These are phyloP conservation scores for Cinara cedri DNA, from an alignment of 2,888 invertebrate genomes.

Conservation along the genomic window DNA sequence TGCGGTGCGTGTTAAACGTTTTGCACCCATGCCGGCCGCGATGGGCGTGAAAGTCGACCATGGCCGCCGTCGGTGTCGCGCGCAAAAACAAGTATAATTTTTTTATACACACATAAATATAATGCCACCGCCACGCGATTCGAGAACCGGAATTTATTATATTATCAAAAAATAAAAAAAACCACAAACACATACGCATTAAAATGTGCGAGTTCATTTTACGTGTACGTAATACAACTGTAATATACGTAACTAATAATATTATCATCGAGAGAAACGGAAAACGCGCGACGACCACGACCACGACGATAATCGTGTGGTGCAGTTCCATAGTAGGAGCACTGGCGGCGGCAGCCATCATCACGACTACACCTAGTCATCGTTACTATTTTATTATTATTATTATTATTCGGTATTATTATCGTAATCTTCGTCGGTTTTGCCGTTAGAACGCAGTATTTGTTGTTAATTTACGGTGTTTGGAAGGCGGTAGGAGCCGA, in stretches of 20 bases:
- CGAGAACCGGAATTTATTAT: constrained; percentile 14
- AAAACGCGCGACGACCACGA: neutral
- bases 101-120: neutral
- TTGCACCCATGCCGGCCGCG: neutral
- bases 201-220: neutral
- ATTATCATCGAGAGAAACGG: neutral
- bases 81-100: neutral
- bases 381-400: neutral
- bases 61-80: neutral
- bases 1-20: too few species aligned
- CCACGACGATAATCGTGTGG: neutral
- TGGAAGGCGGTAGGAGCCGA: too few species aligned
- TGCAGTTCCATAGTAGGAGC: constrained; percentile 11
- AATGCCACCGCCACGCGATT: constrained; percentile 6
- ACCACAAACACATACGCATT: neutral
- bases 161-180: neutral
- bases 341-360: constrained; percentile 13
- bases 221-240: too few species aligned
- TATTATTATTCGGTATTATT: too few species aligned
- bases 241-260: neutral
- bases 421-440: too few species aligned
- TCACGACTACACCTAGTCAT: neutral
- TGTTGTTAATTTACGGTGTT: neutral
- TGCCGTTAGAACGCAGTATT: neutral
- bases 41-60: constrained; percentile 32